Evolutionary conservation across 1,140 invertebrate genomes (phyloP).

Genomic region (Sminthurides bifidus): DNA sequence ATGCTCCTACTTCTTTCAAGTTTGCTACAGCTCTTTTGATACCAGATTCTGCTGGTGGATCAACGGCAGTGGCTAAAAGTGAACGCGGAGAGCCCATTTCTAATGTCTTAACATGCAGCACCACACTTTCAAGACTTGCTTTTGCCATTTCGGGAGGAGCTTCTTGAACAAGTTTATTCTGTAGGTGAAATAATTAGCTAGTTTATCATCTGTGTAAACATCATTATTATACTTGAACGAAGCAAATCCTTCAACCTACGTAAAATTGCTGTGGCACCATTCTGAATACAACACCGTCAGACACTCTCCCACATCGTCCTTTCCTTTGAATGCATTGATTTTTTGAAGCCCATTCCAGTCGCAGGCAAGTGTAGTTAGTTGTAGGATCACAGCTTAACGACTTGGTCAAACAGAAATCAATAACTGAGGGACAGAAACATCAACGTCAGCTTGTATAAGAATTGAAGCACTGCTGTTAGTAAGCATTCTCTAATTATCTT

Average conservation of each 20-base stretch:
- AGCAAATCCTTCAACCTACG: conserved; percentile 36
- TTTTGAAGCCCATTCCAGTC: conserved; percentile 73
- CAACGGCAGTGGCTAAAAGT: conserved; percentile 68
- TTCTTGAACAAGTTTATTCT: conserved; percentile 43
- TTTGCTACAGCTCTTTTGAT: conserved; percentile 65
- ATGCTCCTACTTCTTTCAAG: conserved; percentile 65
- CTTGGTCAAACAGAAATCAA: conserved; percentile 94
- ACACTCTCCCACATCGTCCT: conserved; percentile 76
- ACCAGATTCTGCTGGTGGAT: conserved; percentile 72
- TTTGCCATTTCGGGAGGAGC: conserved; percentile 62
- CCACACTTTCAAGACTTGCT: conserved; percentile 63
- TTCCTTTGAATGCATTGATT: conserved; percentile 78
- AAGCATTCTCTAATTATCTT: background rate
- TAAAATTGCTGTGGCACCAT: conserved; percentile 65
- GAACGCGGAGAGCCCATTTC: conserved; percentile 68
- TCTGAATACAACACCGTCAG: conserved; percentile 73
- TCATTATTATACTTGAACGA: background rate
- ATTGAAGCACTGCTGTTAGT: background rate
- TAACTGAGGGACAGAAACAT: conserved; percentile 50
- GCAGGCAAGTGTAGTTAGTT: conserved; percentile 42
- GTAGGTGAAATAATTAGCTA: background rate
- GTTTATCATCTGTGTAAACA: background rate
- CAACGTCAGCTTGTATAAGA: too few relatives aligned
- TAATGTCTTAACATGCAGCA: conserved; percentile 70
- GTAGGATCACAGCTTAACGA: conserved; percentile 54